Evolutionary conservation across 1,140 invertebrate species (phyloP), one percentile per base, ranked within the genome.

Genomic region (Calosoma granatense): DNA sequence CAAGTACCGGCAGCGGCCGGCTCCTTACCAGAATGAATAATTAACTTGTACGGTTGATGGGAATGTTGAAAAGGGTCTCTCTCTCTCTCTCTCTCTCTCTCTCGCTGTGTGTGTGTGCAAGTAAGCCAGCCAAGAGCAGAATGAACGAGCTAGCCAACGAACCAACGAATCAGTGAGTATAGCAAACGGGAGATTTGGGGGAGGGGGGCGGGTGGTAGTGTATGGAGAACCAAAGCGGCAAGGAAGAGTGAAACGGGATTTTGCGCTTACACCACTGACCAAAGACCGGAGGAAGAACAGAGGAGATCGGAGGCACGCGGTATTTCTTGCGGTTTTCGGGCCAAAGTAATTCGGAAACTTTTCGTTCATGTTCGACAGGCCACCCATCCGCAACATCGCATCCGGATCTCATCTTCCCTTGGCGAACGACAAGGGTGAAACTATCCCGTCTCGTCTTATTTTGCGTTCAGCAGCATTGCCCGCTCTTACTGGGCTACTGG

Each of bases 21-120:
- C 26, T 30, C 9, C 41, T 47, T 12, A 47, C 41, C 41, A 47
- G 41, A 47, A 47, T 47, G 41, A 47, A 47, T 47, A 47, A 47
- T 47, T 47, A 47, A 47, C 41, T 47, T 4, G 6, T 11, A 12
- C 15, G 6, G 6, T 6, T 47, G 9, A 14, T 30, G 26, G 26
- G 4, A 6, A 30, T 14, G 26, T 30, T 30, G 26, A 6, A 30
- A 6, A 4, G 14, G 26, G 26, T 30, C 26, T n/a, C n/a, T n/a
- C n/a, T n/a, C n/a, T n/a, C n/a, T n/a, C n/a, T n/a, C n/a, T n/a
- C n/a, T n/a, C n/a, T n/a, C n/a, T n/a, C n/a, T n/a, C n/a, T n/a
- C n/a, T n/a, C n/a, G n/a, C n/a, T n/a, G n/a, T n/a, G n/a, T n/a
- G n/a, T n/a, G n/a, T n/a, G n/a, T n/a, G n/a, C n/a, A n/a, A n/a